Evolutionary conservation across 2,113 vertebrate species (phyloP).

Genomic region (Alethe diademata): DNA sequence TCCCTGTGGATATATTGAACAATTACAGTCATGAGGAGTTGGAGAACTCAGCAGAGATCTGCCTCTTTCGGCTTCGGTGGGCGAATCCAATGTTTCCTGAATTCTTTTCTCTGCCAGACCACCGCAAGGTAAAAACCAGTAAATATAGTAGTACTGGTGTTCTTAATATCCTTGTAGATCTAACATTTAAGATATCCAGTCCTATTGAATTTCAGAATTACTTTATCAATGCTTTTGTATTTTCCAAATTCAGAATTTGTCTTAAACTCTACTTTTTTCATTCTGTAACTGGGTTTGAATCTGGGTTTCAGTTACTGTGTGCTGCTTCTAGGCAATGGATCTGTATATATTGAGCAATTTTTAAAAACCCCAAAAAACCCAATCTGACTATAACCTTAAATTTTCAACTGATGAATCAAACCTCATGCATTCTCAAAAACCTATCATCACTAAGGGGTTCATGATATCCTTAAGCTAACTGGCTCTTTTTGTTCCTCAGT

Average conservation of each 20-base stretch:
- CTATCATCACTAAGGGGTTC: neutral
- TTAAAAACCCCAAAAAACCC: rapidly evolving
- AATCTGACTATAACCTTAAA: neutral
- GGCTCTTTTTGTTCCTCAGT: neutral
- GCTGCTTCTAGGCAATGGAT: neutral
- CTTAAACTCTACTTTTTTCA: neutral
- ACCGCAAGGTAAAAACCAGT: slow-evolving; percentile 15
- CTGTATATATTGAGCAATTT: neutral
- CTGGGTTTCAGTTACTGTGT: neutral
- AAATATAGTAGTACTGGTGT: neutral
- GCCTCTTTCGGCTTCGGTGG: slow-evolving; percentile 75
- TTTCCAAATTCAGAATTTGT: neutral
- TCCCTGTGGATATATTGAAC: slow-evolving; percentile 86
- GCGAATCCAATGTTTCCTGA: slow-evolving; percentile 70
- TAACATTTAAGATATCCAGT: neutral
- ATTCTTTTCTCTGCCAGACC: slow-evolving; percentile 63
- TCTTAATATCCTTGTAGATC: neutral
- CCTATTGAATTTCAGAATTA: neutral
- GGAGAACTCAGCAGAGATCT: slow-evolving; percentile 74
- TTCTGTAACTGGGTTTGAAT: neutral
- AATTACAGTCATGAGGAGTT: slow-evolving; percentile 75
- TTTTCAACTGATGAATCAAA: neutral
- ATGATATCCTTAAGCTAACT: neutral
- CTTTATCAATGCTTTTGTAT: neutral
- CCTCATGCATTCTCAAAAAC: neutral